Base-by-base conservation (phyloP, 2,888 invertebrate species). In the Torymus auratus region DNA sequence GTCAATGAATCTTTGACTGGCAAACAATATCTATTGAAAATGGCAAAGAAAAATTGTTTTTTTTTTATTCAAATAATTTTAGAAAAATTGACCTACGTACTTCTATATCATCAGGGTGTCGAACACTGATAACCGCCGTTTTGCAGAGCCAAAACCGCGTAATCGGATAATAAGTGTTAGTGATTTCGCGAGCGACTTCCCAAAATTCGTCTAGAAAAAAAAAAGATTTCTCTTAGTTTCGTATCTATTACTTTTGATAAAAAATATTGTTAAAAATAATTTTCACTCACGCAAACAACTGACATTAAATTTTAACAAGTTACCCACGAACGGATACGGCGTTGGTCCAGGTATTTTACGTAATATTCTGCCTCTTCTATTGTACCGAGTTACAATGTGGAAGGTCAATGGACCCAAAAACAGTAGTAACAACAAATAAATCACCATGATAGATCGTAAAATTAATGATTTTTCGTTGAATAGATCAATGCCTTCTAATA, bases 291-390 rank as follows among this genome's bases (percentile, higher is more conserved):
- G 23, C 13, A 62, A 20, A 58, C 53, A 28, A 2, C 53, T 65
- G 13, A 58, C 52, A n/a, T 71, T 65, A 14, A 64, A 77, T 14
- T 13, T 5, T 23, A 73, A 20, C 50, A 84, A 0, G 80, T 88
- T 87, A 0, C 88, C 88, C 2, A 88, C 2, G 0, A 87, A 0
- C 7, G 87, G 88, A 1, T 83, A 5, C 1, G 76, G 53, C 0
- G 53, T 76, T 4, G 89, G 89, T n/a, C 91, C 91, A 0, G 91
- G 91, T 78, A 92, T 87, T 84, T 83, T 87, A 55, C 85, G 83
- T 0, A 91, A 81, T 0, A 88, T 61, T 68, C 85, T 82, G 0
- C 85, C 87, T 69, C 55, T 76, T 62, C 41, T 83, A 17, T 87
- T 88, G 91, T 85, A 81, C 55, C 83, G 83, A 55, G 84, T 62